Evolutionary conservation across 2,888 invertebrate species (phyloP).

Genomic region (Mimas tiliae): DNA sequence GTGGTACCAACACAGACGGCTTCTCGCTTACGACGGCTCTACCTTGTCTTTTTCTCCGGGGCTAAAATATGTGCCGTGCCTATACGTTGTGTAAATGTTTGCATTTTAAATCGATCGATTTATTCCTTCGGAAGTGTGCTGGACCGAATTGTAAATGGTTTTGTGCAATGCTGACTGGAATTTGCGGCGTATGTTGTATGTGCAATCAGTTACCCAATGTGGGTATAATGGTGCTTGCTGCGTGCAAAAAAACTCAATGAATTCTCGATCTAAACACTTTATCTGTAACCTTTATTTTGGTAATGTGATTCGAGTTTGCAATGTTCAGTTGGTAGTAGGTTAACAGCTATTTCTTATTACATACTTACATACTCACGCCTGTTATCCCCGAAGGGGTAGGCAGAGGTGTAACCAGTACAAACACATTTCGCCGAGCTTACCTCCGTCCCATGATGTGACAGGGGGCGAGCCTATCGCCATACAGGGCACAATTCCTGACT

Average conservation of each 20-base stretch:
- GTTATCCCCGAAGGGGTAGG: too few relatives aligned
- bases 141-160: constrained; percentile 21
- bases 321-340: not conserved
- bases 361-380: too few relatives aligned
- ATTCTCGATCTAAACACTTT: not conserved
- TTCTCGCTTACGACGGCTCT: too few relatives aligned
- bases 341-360: too few relatives aligned
- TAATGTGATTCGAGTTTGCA: not conserved
- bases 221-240: constrained; percentile 11
- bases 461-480: too few relatives aligned
- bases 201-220: constrained; percentile 9
- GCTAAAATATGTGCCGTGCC: not conserved
- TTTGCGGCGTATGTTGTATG: constrained; percentile 5
- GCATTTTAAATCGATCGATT: constrained; percentile 19
- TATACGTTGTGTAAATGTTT: not conserved
- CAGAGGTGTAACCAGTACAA: too few relatives aligned
- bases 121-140: constrained; percentile 19
- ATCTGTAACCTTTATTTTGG: not conserved
- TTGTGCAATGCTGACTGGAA: constrained; percentile 16
- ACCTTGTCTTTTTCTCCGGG: too few relatives aligned
- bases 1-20: too few relatives aligned
- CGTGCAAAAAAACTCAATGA: constrained; percentile 3
- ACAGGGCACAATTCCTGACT: too few relatives aligned
- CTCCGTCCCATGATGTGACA: too few relatives aligned
- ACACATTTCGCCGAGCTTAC: too few relatives aligned